A percentile compares a stretch with the other conserved stretches of the same genome.
phyloP scores from a whole-genome alignment of 1,140 invertebrate genomes.

The Saccostrea cuccullata region DNA sequence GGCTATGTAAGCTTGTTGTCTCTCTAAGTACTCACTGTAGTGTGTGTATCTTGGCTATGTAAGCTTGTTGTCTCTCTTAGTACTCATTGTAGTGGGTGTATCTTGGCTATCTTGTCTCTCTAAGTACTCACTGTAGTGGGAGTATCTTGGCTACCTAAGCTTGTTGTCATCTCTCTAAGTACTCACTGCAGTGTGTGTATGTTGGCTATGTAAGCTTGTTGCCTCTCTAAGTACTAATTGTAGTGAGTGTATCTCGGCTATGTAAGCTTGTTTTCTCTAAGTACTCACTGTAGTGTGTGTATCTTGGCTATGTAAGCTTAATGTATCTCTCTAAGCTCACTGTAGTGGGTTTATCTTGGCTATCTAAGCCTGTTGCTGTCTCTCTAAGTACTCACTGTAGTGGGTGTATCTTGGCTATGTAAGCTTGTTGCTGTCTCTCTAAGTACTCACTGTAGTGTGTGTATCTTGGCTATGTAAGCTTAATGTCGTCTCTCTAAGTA shows the following conservation, averaged over 20 bases:
- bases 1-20: too few relatives aligned
- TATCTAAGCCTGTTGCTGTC: too few relatives aligned
- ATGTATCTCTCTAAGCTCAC: background rate
- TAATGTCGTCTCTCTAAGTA: too few relatives aligned
- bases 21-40: too few relatives aligned
- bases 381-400: background rate
- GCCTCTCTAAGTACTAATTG: background rate
- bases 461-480: too few relatives aligned
- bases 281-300: background rate
- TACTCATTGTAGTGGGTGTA: too few relatives aligned
- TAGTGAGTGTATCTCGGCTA: background rate
- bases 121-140: background rate
- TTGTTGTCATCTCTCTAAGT: background rate
- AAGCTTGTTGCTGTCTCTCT: too few relatives aligned
- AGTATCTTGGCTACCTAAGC: background rate
- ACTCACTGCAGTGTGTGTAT: background rate
- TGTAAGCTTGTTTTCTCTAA: background rate
- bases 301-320: background rate
- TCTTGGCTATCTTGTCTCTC: background rate
- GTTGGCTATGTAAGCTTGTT: too few relatives aligned
- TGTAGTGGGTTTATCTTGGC: background rate
- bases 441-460: too few relatives aligned
- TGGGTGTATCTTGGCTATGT: too few relatives aligned
- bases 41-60: too few relatives aligned
- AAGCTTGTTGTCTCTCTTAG: too few relatives aligned